Percentiles rank a stretch among this genome's conserved stretches.
phyloP scores from a whole-genome alignment of 2,888 invertebrate species.

The Loripinus fragilis region DNA sequence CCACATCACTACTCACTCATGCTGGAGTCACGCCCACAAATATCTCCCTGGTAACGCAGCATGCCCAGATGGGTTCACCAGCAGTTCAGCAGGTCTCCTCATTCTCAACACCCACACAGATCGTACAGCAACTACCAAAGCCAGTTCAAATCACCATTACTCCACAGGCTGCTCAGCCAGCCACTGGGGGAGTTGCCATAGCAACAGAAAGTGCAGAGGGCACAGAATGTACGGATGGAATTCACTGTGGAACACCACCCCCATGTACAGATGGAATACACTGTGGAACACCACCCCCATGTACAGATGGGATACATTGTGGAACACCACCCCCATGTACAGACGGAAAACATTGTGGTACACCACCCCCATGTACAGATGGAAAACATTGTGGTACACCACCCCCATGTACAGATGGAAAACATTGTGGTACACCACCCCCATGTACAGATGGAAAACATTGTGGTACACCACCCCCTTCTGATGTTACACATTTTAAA shows the following conservation, averaged over 20 bases:
- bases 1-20: conserved; percentile 57
- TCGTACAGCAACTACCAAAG: conserved; percentile 65
- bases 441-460: conserved; percentile 55
- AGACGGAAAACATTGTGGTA: conserved; percentile 55
- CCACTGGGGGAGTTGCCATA: conserved; percentile 51
- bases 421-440: conserved; percentile 56
- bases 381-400: conserved; percentile 62
- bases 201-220: conserved; percentile 19
- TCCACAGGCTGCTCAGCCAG: conserved; percentile 75
- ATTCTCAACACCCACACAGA: conserved; percentile 64
- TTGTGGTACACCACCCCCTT: conserved; percentile 54
- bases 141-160: conserved; percentile 77
- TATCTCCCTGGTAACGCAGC: conserved; percentile 74
- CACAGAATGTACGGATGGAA: conserved; percentile 47
- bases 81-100: conserved; percentile 45
- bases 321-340: conserved; percentile 52
- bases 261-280: conserved; percentile 54
- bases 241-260: conserved; percentile 57
- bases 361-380: conserved; percentile 54
- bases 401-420: conserved; percentile 57
- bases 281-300: conserved; percentile 60
- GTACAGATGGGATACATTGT: conserved; percentile 56
- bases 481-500: conserved; percentile 43
- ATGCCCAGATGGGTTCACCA: conserved; percentile 58
- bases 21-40: conserved; percentile 63